Percentiles rank a stretch among this genome's conserved stretches.
These are phyloP conservation scores for Campoplex nolae DNA, from an alignment of 2,888 invertebrate genomes.

Conservation along the genomic window DNA sequence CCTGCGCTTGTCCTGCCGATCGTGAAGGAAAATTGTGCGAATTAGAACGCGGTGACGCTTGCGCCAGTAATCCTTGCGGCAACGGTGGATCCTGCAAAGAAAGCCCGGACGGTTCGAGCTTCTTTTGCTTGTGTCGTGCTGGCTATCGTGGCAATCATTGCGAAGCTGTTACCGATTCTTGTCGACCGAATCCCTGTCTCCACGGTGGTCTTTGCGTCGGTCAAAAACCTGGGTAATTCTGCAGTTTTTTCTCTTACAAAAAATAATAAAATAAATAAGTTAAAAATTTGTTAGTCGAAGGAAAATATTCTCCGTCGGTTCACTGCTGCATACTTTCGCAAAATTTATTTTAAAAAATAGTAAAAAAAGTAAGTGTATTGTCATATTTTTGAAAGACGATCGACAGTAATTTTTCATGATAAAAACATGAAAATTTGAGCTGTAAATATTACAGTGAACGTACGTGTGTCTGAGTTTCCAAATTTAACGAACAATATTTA, in stretches of 20 bases:
- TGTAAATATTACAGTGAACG: background rate
- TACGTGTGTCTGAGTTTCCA: background rate
- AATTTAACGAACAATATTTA: background rate
- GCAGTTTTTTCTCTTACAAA: conserved; percentile 72
- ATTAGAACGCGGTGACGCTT: conserved; percentile 92
- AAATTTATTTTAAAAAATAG: background rate
- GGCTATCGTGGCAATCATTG: conserved; percentile 97
- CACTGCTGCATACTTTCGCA: background rate
- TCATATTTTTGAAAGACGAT: no score
- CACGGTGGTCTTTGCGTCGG: conserved; percentile 95
- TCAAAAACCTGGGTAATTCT: conserved; percentile 92
- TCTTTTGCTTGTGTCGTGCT: conserved; percentile 96
- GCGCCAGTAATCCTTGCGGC: conserved; percentile 93
- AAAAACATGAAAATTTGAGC: background rate
- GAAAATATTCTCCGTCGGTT: background rate
- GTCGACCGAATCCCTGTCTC: conserved; percentile 96
- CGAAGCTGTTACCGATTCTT: conserved; percentile 94
- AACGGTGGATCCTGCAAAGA: conserved; percentile 97
- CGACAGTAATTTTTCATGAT: no score
- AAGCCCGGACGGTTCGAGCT: conserved; percentile 94
- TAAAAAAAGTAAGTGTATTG: no score
- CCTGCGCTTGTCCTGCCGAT: conserved; percentile 92
- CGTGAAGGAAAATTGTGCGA: conserved; percentile 95
- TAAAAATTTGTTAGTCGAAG: background rate
- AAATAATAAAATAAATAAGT: background rate